Conservation (phyloP, 92 coral and sea anemone species). For the Diadumene lineata region DNA sequence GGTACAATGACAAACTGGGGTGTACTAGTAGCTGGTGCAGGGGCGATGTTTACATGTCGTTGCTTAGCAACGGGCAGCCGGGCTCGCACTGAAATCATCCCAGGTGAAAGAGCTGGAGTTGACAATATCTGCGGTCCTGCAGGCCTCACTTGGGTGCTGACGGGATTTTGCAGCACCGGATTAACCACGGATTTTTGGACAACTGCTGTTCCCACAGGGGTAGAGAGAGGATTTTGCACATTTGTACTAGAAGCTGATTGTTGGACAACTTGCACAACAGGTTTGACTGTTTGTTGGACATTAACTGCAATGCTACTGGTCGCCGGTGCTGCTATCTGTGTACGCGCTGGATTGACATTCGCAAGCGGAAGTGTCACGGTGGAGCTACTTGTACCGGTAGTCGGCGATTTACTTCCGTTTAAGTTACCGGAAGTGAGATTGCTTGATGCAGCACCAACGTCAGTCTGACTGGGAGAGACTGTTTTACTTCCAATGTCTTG, state of each 20-base stretch:
- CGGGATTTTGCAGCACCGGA: constrained; percentile 1
- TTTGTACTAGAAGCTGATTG: constrained; percentile 7
- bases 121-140: no score
- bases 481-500: no score
- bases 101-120: no score
- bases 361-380: constrained; percentile 21
- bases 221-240: not conserved
- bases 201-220: constrained; percentile 4
- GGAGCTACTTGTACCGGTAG: not conserved
- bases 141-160: not conserved
- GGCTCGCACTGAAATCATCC: no score
- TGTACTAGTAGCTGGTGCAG: constrained; percentile 15
- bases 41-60: constrained; percentile 27
- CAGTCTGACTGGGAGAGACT: not conserved
- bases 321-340: constrained; percentile 2
- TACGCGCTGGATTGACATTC: constrained; percentile 10
- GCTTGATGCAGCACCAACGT: not conserved
- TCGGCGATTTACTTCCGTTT: constrained; percentile 2
- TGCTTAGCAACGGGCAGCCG: no score
- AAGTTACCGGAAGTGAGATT: not conserved
- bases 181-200: not conserved
- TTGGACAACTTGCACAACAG: constrained; percentile 11
- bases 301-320: not conserved
- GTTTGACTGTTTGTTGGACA: not conserved
- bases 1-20: constrained; percentile 6